Evolutionary conservation across 2,113 vertebrate genomes (phyloP), one percentile per base, ranked within the genome.

Genomic region (Promerops cafer): DNA sequence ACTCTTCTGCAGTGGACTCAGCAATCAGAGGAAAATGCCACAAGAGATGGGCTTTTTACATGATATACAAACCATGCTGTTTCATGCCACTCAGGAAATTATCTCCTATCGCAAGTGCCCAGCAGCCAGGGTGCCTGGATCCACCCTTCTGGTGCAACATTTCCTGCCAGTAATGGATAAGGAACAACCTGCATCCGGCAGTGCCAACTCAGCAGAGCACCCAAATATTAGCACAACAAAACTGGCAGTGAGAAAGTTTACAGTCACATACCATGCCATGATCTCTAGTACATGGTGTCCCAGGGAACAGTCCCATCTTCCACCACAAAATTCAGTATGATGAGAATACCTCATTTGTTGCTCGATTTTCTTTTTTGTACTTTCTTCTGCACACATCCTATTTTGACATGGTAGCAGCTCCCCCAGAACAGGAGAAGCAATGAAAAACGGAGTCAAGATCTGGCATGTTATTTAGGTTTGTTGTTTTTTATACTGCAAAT

Each of bases 1-100:
- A 72, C 42, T 94, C 87, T 95, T 94, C 90, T 94, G 76, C 87
- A 74, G 83, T 96, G 94, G 94, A 95, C 95, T 90, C 71, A 70
- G 84, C 75, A 90, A 83, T 63, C 78, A 93, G 82, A 90, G 28
- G 79, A 91, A 95, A 86, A 95, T 66, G 52, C 75, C 85, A 66
- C 4, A 10, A 53, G 42, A 91, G 28, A 7, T 68, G 16, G 45
- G 83, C 15, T 90, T 93, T 90, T 87, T 83, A 59, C 44, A 40
- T n/a, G 30, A 81, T 75, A 72, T 71, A 27, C 39, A 92, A 94
- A 87, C 47, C 76, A 54, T 0, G 0, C 21, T 82, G 70, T 44
- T 68, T 89, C 75, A 83, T 56, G 64, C 33, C 52, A 35, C 76
- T 93, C 5, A 7, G 85, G 90, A 96, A 93, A 78, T 94, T 81